Base-by-base conservation (phyloP, 2,888 invertebrate species). In the Buathra laborator region DNA sequence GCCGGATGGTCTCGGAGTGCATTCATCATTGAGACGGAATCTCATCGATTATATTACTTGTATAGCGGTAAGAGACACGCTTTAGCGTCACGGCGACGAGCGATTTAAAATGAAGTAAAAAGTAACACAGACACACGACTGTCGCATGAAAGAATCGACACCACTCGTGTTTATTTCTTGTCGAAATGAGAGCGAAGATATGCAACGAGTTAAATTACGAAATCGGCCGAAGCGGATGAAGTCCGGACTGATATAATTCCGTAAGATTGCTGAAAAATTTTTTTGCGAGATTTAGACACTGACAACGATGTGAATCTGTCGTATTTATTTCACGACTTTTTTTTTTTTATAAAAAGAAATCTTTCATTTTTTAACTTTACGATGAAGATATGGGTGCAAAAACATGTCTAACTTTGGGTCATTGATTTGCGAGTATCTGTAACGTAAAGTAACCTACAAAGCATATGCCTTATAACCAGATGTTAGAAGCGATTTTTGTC, bases 1-100 rank as follows among this genome's bases (percentile, higher is more conserved):
- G 81, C 71, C 51, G 66, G 72, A 74, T 75, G 70, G 51, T 79
- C 87, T 78, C 83, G 86, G 86, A 86, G 83, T 86, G 89, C 89
- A 89, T 90, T 90, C 88, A 85, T 90, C 90, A 89, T 89, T 89
- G 88, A 84, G 87, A 86, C 87, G 85, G 87, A 85, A 75, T 83
- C 83, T 48, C 86, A 77, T 74, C 70, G 86, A 86, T 86, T 84
- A 85, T 85, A 85, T 77, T 19, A 16, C 53, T 51, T 70, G 82
- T 48, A 78, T 59, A 72, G 53, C 51, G 10, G 62, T 44, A 46
- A 16, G 32, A 14, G 16, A 43, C 29, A 24, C 29, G 14, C 44
- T 16, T 12, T 32, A 51, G 62, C 19, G 19, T 16, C 19, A 9
- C 53, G 53, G 16, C 53, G 53, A 37, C 37, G 19, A 16, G 16